Conservation (phyloP, 1,140 invertebrate genomes). For the Aphaenogaster rudis region DNA sequence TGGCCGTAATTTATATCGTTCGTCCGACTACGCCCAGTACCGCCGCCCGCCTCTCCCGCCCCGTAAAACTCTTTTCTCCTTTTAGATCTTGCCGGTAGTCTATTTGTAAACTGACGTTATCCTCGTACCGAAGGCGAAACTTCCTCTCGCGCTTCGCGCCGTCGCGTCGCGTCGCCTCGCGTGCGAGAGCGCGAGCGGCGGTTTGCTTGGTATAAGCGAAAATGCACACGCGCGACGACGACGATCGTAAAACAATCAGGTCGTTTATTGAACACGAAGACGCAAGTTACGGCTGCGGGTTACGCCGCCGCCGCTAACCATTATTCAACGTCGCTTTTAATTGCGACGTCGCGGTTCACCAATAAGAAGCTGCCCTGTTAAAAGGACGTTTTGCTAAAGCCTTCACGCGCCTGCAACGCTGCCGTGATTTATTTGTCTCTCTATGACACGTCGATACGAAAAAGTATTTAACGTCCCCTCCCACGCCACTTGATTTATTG, state of each 20-base stretch:
- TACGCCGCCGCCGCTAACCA: slow-evolving; percentile 22
- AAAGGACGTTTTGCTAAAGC: slow-evolving; percentile 53
- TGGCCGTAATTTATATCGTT: slow-evolving; percentile 78
- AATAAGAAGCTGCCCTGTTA: slow-evolving; percentile 53
- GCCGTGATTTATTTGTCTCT: slow-evolving; percentile 46
- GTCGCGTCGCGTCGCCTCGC: too few relatives aligned
- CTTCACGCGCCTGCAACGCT: slow-evolving; percentile 10
- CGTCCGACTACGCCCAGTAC: slow-evolving; percentile 56
- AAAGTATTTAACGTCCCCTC: slow-evolving; percentile 22
- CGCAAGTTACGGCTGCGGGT: slow-evolving; percentile 23
- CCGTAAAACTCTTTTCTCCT: slow-evolving; percentile 55
- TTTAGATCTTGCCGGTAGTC: slow-evolving; percentile 41
- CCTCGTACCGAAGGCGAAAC: not conserved
- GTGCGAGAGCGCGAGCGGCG: not conserved
- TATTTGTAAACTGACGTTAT: slow-evolving; percentile 61
- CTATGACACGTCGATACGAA: slow-evolving; percentile 52
- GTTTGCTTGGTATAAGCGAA: not conserved
- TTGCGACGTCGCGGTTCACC: slow-evolving; percentile 57
- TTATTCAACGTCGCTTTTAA: slow-evolving; percentile 63
- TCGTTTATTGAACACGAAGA: slow-evolving; percentile 60
- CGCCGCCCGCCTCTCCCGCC: not conserved
- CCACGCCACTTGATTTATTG: slow-evolving; percentile 35
- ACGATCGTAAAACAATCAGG: slow-evolving; percentile 63
- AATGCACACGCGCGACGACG: slow-evolving; percentile 35
- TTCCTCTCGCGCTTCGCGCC: not conserved